A percentile compares a stretch with the other conserved stretches of the same genome.
Conservation (phyloP, 2,797 vertebrate species). For the Myotis findleyi region DNA sequence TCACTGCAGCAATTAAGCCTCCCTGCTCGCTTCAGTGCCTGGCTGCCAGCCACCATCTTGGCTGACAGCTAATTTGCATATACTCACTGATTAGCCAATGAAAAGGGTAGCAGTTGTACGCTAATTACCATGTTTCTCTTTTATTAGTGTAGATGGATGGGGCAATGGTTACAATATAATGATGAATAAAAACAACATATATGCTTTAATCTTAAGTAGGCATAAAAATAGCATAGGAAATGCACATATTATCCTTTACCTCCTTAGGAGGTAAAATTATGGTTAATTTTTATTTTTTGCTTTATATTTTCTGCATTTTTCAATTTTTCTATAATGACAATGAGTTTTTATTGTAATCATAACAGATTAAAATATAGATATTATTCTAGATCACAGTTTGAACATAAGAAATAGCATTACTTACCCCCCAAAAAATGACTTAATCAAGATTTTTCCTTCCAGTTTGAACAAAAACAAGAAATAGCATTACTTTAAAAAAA, state of each 20-base stretch:
- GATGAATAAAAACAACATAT: not conserved
- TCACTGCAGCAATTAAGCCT: too few relatives aligned
- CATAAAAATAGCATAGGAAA: slow-evolving; percentile 26
- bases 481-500: not conserved
- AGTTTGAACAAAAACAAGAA: not conserved
- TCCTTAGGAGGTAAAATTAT: not conserved
- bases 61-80: too few relatives aligned
- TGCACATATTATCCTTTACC: not conserved
- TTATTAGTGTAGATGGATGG: too few relatives aligned
- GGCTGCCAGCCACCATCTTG: too few relatives aligned
- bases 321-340: not conserved
- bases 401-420: not conserved
- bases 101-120: too few relatives aligned
- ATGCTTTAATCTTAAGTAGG: slow-evolving; percentile 16
- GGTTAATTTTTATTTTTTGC: slow-evolving; percentile 24
- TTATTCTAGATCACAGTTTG: not conserved
- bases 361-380: slow-evolving; percentile 1
- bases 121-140: too few relatives aligned
- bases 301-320: slow-evolving; percentile 5
- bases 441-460: not conserved
- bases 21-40: too few relatives aligned
- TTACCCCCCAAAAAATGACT: slow-evolving; percentile 1
- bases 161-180: not conserved
- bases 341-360: not conserved
- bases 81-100: too few relatives aligned